Evolutionary conservation across 1,140 invertebrate species (phyloP).

Genomic region (Lepidurus apus): DNA sequence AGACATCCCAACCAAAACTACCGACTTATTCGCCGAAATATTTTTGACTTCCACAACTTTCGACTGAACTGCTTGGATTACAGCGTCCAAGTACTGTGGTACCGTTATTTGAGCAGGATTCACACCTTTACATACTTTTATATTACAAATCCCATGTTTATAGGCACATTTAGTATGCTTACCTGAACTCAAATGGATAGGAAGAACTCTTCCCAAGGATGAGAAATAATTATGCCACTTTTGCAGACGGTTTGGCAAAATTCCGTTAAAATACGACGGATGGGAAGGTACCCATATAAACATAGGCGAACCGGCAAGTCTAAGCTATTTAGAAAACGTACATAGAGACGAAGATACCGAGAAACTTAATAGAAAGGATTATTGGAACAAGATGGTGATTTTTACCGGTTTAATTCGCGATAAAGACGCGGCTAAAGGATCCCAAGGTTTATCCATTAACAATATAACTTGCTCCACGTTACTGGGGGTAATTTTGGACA

Average conservation of each 20-base stretch:
- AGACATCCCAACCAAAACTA: conserved; percentile 71
- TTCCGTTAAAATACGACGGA: conserved; percentile 45
- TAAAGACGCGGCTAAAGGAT: conserved; percentile 57
- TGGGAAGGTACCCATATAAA: conserved; percentile 62
- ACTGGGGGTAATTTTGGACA: conserved; percentile 37
- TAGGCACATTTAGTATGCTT: background rate
- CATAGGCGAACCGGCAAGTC: conserved; percentile 65
- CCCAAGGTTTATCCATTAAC: conserved; percentile 69
- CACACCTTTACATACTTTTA: conserved; percentile 45
- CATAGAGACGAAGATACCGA: background rate
- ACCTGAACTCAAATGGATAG: conserved; percentile 48
- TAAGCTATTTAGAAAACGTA: conserved; percentile 51
- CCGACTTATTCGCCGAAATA: conserved; percentile 61
- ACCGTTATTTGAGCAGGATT: conserved; percentile 48
- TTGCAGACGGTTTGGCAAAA: conserved; percentile 53
- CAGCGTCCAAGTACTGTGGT: conserved; percentile 57
- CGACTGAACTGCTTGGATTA: conserved; percentile 59
- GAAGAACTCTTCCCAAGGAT: conserved; percentile 62
- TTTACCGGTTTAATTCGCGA: conserved; percentile 55
- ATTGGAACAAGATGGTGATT: conserved; percentile 30
- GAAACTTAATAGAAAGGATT: background rate
- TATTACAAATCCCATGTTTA: background rate
- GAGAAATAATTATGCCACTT: conserved; percentile 66
- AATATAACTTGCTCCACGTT: conserved; percentile 56
- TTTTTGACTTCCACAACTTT: conserved; percentile 64